Percentiles rank a stretch among this genome's conserved stretches.
Evolutionary conservation across 2,113 vertebrate genomes (phyloP).

Genomic region (Ramphastos sulfuratus): DNA sequence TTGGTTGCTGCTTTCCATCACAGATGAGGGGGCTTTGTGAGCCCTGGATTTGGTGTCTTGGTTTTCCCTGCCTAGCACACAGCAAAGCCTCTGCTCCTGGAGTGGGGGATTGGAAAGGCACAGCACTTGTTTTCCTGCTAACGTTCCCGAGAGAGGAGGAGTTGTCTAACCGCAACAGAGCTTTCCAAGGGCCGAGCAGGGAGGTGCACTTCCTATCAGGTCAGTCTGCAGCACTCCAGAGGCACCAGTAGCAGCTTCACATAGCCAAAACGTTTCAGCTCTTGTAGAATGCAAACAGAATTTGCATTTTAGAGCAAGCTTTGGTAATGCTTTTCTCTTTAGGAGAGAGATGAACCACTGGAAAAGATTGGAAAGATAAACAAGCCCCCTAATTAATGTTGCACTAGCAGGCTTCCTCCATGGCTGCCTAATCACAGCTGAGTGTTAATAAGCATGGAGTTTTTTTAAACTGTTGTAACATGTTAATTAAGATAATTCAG

Average conservation of each 20-base stretch:
- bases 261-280: conserved; percentile 39
- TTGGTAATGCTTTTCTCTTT: not conserved
- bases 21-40: not conserved
- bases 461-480: conserved; percentile 71
- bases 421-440: conserved; percentile 65
- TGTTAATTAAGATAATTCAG: conserved; percentile 81
- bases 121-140: not conserved
- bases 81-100: not conserved
- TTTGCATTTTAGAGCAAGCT: conserved; percentile 16
- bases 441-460: conserved; percentile 67
- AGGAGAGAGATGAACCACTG: not conserved
- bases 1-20: not conserved
- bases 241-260: not conserved
- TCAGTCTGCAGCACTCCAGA: not conserved
- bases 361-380: conserved; percentile 44
- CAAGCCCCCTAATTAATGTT: conserved; percentile 60
- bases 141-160: not conserved
- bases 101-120: not conserved
- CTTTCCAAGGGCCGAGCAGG: not conserved
- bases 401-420: conserved; percentile 27
- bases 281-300: not conserved
- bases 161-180: not conserved
- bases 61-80: not conserved
- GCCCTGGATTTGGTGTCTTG: not conserved
- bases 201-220: not conserved